A percentile compares a stretch with the other conserved stretches of the same genome.
Conservation (phyloP, 2,113 vertebrate genomes). For the Xenotilapia leptura region DNA sequence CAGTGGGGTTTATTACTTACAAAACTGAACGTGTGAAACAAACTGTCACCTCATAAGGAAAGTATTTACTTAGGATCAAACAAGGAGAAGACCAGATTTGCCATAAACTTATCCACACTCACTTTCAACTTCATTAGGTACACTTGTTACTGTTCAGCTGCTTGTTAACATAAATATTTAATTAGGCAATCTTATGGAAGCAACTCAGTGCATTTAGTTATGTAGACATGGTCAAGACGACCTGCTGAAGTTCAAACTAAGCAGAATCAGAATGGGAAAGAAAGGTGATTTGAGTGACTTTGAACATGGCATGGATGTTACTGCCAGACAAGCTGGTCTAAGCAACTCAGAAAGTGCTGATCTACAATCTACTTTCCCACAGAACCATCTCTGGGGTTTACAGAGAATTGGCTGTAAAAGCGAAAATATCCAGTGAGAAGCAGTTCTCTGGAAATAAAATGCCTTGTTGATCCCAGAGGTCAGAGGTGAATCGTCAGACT, state of each 20-base stretch:
- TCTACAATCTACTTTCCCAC: background rate
- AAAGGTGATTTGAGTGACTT: background rate
- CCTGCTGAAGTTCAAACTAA: background rate
- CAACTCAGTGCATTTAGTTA: background rate
- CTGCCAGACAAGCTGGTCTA: background rate
- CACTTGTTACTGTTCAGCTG: background rate
- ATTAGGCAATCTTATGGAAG: background rate
- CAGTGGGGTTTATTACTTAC: background rate
- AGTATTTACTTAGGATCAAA: background rate
- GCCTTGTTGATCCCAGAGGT: background rate
- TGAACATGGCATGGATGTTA: background rate
- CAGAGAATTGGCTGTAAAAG: background rate
- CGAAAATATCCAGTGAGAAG: background rate
- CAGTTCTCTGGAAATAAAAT: background rate
- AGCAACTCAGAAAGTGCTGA: background rate
- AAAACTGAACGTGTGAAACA: background rate
- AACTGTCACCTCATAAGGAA: background rate
- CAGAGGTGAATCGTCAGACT: background rate
- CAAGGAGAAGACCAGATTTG: background rate
- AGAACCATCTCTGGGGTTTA: background rate
- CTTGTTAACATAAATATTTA: fast-evolving
- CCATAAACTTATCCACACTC: background rate
- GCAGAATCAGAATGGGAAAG: background rate
- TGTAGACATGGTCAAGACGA: background rate
- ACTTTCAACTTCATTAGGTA: background rate